Percentiles rank a stretch among this genome's conserved stretches.
Evolutionary conservation across 2,888 invertebrate species (phyloP).

Genomic region (Odontothrips loti): DNA sequence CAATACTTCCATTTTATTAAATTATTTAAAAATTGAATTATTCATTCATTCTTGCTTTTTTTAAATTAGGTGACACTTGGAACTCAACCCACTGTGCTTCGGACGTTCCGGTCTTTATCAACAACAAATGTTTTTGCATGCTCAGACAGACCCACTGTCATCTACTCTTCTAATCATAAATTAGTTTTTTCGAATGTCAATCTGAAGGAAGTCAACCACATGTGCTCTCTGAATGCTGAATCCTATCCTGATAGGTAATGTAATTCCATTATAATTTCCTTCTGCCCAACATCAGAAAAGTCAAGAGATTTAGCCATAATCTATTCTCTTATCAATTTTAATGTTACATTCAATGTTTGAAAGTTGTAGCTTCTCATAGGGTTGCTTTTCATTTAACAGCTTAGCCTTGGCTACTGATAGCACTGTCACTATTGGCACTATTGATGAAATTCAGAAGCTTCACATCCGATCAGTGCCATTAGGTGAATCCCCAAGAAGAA

Average conservation of each 20-base stretch:
- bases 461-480: slow-evolving; percentile 94
- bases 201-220: slow-evolving; percentile 90
- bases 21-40: neutral
- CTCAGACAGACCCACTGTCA: slow-evolving; percentile 96
- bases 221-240: slow-evolving; percentile 95
- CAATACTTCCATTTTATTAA: slow-evolving; percentile 8
- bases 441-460: slow-evolving; percentile 96
- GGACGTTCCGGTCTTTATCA: slow-evolving; percentile 81
- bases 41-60: slow-evolving; percentile 27
- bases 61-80: slow-evolving; percentile 74
- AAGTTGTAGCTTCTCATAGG: slow-evolving; percentile 45
- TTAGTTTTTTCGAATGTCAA: slow-evolving; percentile 98
- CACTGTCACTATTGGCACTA: slow-evolving; percentile 90
- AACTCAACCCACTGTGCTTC: slow-evolving; percentile 91
- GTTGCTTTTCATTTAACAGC: slow-evolving; percentile 47
- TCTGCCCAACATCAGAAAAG: no score
- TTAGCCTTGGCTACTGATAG: slow-evolving; percentile 85
- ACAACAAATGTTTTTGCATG: slow-evolving; percentile 98
- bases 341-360: neutral
- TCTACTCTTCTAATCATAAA: slow-evolving; percentile 98
- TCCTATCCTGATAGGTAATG: slow-evolving; percentile 85
- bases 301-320: no score
- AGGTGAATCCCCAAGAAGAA: slow-evolving; percentile 88
- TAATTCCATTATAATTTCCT: neutral
- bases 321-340: no score